Base-by-base conservation (phyloP, 2,888 invertebrate species). In the Hydropsyche betteni region DNA sequence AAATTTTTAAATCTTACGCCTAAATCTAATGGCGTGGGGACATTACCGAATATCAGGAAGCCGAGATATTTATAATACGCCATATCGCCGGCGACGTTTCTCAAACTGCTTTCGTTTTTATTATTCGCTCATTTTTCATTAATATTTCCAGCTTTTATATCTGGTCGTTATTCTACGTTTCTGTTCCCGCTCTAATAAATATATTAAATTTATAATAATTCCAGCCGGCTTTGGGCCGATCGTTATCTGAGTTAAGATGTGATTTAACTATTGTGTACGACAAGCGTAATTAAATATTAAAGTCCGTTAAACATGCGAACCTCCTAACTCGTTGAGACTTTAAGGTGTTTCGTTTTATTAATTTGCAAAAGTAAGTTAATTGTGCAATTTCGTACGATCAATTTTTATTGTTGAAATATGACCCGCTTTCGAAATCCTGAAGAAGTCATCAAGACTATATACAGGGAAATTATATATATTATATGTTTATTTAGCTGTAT, bases 41-140 rank as follows among this genome's bases (percentile, higher is more conserved):
- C 69, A 75, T 75, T 75, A 75, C 75, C 69, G 75, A 75, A 75
- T 75, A 75, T 75, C 75, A 75, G 75, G 75, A 75, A 75, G 75
- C 70, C 70, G 58, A 61, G 58, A 70, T 70, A 69, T 75, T 75
- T 75, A 75, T 75, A 75, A 75, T 75, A 70, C 75, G 44, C 64
- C 38, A 72, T 61, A 72, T 72, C 44, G 55, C 16, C 24, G 5
- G 69, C 64, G 34, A 36, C 12, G 64, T 64, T 64, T 64, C 64
- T 64, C 64, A 64, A 64, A 64, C 64, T 58, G 10, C 6, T 16
- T 58, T 58, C 24, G 14, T 16, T 58, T 58, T 58, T 14, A 16
- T 58, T 58, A 53, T 12, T 53, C 44, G 16, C 55, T n/a, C 51
- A 8, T 51, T 51, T 51, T 51, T 51, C 2, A 51, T 51, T 51